Base-by-base conservation (phyloP, 2,888 invertebrate genomes). In the Choristoneura rosaceana region DNA sequence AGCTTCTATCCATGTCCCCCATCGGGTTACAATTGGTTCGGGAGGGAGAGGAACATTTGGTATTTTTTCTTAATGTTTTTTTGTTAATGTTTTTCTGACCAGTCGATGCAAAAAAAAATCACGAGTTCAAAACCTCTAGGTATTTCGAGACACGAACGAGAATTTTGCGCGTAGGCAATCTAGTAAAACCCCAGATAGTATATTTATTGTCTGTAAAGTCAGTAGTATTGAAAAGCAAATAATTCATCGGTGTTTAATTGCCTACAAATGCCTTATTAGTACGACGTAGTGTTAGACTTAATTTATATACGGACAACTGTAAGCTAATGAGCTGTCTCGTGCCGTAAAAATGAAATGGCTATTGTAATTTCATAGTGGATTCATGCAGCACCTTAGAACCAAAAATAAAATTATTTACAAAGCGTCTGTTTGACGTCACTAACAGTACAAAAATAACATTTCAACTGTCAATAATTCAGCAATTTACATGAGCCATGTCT, bases 251-350 rank as follows among this genome's bases (percentile, higher is more conserved):
- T 17, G 47, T 47, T 47, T 47, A 15, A 47, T 47, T 47, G 47
- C n/a, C 47, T n/a, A 47, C n/a, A 47, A 47, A n/a, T 5, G 47
- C 5, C 47, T 47, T n/a, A 47, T 47, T 47, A 8, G 47, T 47
- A 47, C n/a, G 25, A 12, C 55, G 55, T 25, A 12, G 25, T 25
- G 55, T 55, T 25, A 55, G 55, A 55, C 55, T 10, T 25, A 55
- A 55, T 55, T 17, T 4, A 25, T 55, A 55, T 12, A 55, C 55
- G 25, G 25, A 55, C 55, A 55, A 25, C 10, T 25, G 12, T 69
- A 69, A 55, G 62, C 34, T 43, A 69, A 69, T 69, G 45, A 63
- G 3, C 45, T 17, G 58, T 70, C 62, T 70, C 58, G 5, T 8
- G 12, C 63, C 45, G 34, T 45, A 62, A 12, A 68, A 17, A 55